Conservation (phyloP, 2,113 vertebrate species). For the Lontra canadensis region DNA sequence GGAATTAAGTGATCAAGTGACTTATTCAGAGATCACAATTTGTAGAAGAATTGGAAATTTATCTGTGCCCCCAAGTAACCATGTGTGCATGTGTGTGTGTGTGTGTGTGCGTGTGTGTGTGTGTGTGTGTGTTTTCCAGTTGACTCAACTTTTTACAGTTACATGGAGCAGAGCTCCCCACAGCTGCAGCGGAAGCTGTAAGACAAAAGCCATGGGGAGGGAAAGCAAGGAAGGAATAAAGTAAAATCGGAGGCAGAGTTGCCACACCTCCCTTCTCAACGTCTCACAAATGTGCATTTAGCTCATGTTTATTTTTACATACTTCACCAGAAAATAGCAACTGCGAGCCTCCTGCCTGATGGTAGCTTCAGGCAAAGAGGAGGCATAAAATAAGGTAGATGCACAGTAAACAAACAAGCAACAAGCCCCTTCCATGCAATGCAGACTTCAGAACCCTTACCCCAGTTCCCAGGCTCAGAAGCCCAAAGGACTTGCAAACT, state of each 20-base stretch:
- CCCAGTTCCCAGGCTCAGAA: neutral
- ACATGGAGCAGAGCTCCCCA: neutral
- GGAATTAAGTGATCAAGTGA: neutral
- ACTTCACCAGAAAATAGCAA: constrained; percentile 67
- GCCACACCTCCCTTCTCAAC: constrained; percentile 40
- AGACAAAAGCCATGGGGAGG: neutral
- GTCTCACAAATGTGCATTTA: constrained; percentile 46
- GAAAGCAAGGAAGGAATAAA: constrained; percentile 17
- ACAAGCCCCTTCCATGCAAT: constrained; percentile 33
- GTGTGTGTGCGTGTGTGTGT: rapidly evolving
- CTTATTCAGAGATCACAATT: neutral
- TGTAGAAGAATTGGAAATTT: neutral
- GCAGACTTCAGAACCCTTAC: constrained; percentile 37
- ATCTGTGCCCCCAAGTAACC: neutral
- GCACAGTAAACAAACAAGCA: constrained; percentile 71
- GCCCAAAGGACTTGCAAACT: neutral
- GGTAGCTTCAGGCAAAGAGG: constrained; percentile 68
- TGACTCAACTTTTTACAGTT: neutral
- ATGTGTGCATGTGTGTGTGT: neutral
- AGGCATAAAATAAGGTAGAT: constrained; percentile 56
- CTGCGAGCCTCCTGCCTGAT: constrained; percentile 41
- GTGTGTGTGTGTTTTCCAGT: neutral
- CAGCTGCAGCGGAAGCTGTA: neutral
- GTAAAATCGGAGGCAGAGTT: constrained; percentile 55
- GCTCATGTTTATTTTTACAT: constrained; percentile 68